Evolutionary conservation across 2,888 invertebrate genomes (phyloP), one percentile per base, ranked within the genome.

Genomic region (Norana najaformis): DNA sequence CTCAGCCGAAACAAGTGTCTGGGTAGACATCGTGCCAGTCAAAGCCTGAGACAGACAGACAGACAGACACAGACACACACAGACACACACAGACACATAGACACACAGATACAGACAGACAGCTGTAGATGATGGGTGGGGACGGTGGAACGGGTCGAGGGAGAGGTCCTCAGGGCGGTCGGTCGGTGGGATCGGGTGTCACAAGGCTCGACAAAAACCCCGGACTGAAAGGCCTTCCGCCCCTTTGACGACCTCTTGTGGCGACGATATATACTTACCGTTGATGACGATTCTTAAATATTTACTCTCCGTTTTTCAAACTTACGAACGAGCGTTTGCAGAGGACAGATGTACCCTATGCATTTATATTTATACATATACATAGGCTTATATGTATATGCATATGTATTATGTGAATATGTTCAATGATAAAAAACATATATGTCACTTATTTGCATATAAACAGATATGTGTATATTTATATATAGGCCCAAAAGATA

Each of bases 161-260:
- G 69, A 69, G 69, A 69, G 69, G 30, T 69, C 69, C 69, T 69
- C 69, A 69, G 53, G 23, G 53, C 20, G 3, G 69, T n/a, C 69
- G 69, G 30, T 30, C 69, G 69, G 69, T 69, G 20, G 47, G 69
- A 69, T 69, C 69, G n/a, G 69, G n/a, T 69, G 69, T 69, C 69
- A 69, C n/a, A 69, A n/a, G 69, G 69, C 69, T n/a, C 30, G 30
- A 30, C 69, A n/a, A n/a, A 69, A 30, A 8, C 2, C 69, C 30
- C 30, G 30, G 30, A n/a, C 69, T 69, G 69, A 69, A 69, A 69
- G 69, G 69, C 69, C 69, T 69, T 69, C 69, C 69, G 69, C 69
- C 69, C 69, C 69, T 69, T 69, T 69, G 69, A 69, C 69, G 69
- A 69, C 69, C 69, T 69, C 69, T 69, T 69, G 69, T n/a, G 69